Evolutionary conservation across 2,888 invertebrate genomes (phyloP).

Genomic region (Ganaspis brasiliensis): DNA sequence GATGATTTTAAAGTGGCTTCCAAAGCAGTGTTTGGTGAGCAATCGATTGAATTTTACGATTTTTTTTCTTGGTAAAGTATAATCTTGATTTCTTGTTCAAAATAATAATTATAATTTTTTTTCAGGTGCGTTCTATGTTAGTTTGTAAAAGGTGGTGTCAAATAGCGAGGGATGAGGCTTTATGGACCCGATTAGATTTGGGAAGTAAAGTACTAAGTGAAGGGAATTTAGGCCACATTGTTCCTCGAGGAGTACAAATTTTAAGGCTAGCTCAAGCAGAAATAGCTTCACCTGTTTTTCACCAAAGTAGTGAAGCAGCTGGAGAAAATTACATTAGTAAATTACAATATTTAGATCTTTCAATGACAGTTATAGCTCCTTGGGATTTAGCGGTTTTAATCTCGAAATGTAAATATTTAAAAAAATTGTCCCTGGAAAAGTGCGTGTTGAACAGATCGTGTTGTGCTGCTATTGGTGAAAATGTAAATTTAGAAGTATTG

Average conservation of each 20-base stretch:
- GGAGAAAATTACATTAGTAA: constrained; percentile 81
- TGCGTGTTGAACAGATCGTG: constrained; percentile 85
- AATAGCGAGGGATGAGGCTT: constrained; percentile 90
- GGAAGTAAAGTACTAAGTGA: constrained; percentile 86
- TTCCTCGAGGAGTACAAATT: constrained; percentile 89
- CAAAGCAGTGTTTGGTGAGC: constrained; percentile 89
- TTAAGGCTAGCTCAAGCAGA: constrained; percentile 90
- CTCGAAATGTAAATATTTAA: constrained; percentile 86
- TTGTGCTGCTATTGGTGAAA: constrained; percentile 86
- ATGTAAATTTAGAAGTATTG: constrained; percentile 87
- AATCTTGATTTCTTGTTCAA: too few relatives aligned
- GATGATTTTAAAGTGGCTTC: constrained; percentile 90
- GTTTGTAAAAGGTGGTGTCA: constrained; percentile 88
- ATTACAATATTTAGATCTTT: constrained; percentile 93
- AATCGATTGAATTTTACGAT: too few relatives aligned
- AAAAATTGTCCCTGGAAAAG: constrained; percentile 93
- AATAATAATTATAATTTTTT: too few relatives aligned
- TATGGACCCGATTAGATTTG: constrained; percentile 93
- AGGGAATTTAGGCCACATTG: constrained; percentile 87
- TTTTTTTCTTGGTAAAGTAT: too few relatives aligned
- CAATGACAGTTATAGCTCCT: constrained; percentile 87
- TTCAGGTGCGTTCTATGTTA: constrained; percentile 80
- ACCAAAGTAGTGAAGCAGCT: constrained; percentile 75
- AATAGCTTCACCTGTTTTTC: constrained; percentile 84
- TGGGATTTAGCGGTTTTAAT: constrained; percentile 84